Base-by-base conservation (phyloP, 53 echinoderm and acorn worm genomes). In the Patiria pectinifera region DNA sequence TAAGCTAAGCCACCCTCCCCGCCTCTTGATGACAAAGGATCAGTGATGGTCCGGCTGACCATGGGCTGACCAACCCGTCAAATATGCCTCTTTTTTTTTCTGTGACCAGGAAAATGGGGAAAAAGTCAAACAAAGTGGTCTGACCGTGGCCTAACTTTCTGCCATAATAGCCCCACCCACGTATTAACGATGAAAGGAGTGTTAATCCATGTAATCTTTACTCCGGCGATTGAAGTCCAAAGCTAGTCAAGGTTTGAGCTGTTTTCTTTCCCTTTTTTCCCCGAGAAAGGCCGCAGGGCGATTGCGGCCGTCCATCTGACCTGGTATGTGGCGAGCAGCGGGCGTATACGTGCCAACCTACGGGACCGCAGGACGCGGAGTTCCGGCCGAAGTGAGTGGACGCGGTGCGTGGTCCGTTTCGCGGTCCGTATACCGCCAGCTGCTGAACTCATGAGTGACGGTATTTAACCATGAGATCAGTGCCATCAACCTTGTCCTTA, bases 111-210 rank as follows among this genome's bases (percentile, higher is more conserved):
- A 59, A 86, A 74, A 76, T 16, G 0, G 45, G 43, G 8, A 53
- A 53, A 53, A 53, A 53, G 53, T 53, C 53, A 5, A 5, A 53
- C 53, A 5, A 60, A 60, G 45, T 11, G 5, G 53, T 47, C 8
- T 62, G 16, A 45, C 25, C 24, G 86, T 88, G 88, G 35, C 62
- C 88, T 45, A 62, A 88, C 88, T 77, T 78, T 87, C 23, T 18
- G 25, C 90, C 80, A 49, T 81, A 90, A 69, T 81, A 90, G 79
- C 81, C 81, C 90, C 82, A 62, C 90, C 90, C 90, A 90, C 81
- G 80, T 69, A 90, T 81, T 90, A 80, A 66, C 90, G 69, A 69
- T 81, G 69, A 81, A 90, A 90, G 78, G 48, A 47, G 24, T 48
- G 2, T 63, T 60, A 90, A 84, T 66, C 80, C 75, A 62, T 48